Percentiles rank a stretch among this genome's conserved stretches.
These are phyloP conservation scores for Chaetogeoica ovagalla DNA, from an alignment of 2,888 invertebrate species.

Conservation along the genomic window DNA sequence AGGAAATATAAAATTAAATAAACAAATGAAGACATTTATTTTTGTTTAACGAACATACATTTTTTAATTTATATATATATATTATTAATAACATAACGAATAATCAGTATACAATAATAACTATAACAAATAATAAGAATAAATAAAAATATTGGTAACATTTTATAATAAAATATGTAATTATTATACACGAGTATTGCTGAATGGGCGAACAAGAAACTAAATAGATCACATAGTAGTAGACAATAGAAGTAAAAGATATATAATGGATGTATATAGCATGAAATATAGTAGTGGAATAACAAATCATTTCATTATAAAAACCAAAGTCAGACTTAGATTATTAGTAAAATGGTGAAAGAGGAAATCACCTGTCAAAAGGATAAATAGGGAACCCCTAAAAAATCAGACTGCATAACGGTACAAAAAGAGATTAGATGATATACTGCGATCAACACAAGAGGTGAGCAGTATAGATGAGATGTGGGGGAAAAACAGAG, in stretches of 20 bases:
- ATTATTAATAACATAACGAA: no score
- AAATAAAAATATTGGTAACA: not conserved
- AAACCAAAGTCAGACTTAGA: slow-evolving; percentile 18
- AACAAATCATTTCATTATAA: slow-evolving; percentile 22
- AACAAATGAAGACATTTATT: no score
- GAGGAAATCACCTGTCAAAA: slow-evolving; percentile 13
- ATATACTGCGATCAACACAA: not conserved
- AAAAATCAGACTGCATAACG: slow-evolving; percentile 7
- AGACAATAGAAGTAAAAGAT: no score
- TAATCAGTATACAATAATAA: no score
- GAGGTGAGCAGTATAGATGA: slow-evolving; percentile 14
- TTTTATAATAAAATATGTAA: not conserved
- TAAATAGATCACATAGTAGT: no score
- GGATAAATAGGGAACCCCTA: slow-evolving; percentile 1
- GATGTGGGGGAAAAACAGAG: slow-evolving; percentile 16
- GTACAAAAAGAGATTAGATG: slow-evolving; percentile 20
- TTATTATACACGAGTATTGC: no score
- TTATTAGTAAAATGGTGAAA: slow-evolving; percentile 18
- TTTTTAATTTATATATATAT: no score
- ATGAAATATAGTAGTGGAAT: slow-evolving; percentile 24
- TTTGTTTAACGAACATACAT: no score
- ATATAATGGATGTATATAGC: not conserved
- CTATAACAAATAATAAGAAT: no score
- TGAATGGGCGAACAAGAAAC: no score
- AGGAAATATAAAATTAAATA: no score